Evolutionary conservation across 2,888 invertebrate genomes (phyloP).

Genomic region (Phortica okadai): DNA sequence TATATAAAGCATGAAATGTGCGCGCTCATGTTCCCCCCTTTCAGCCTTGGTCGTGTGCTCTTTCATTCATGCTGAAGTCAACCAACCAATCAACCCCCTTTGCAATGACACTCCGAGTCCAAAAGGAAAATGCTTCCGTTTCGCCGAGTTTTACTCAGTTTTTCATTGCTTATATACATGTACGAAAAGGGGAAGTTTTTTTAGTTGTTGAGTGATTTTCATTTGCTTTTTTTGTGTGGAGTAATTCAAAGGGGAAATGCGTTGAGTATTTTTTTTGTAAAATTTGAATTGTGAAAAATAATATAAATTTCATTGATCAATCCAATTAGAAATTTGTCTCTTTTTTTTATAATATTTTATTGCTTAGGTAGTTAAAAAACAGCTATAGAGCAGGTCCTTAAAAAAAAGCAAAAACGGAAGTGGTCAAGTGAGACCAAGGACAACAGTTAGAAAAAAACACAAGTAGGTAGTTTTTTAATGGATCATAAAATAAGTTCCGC

Average conservation of each 20-base stretch:
- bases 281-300: too few relatives aligned
- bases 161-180: neutral
- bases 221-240: neutral
- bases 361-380: too few relatives aligned
- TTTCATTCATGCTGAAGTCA: neutral
- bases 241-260: slow-evolving; percentile 14
- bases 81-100: slow-evolving; percentile 19
- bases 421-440: too few relatives aligned
- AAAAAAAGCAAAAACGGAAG: too few relatives aligned
- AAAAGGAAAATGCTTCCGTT: slow-evolving; percentile 15
- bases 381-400: too few relatives aligned
- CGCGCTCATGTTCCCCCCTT: neutral
- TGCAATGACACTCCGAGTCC: neutral
- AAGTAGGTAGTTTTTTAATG: too few relatives aligned
- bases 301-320: too few relatives aligned
- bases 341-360: too few relatives aligned
- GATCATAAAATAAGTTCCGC: too few relatives aligned
- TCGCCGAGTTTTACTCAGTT: slow-evolving; percentile 10
- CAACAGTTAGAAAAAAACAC: too few relatives aligned
- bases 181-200: slow-evolving; percentile 20
- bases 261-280: neutral
- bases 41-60: neutral
- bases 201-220: neutral
- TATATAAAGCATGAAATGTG: slow-evolving; percentile 1
- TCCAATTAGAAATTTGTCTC: too few relatives aligned